These are phyloP conservation scores for Ophioninae sp. DNA, from an alignment of 2,888 invertebrate genomes.

Conservation along the genomic window DNA sequence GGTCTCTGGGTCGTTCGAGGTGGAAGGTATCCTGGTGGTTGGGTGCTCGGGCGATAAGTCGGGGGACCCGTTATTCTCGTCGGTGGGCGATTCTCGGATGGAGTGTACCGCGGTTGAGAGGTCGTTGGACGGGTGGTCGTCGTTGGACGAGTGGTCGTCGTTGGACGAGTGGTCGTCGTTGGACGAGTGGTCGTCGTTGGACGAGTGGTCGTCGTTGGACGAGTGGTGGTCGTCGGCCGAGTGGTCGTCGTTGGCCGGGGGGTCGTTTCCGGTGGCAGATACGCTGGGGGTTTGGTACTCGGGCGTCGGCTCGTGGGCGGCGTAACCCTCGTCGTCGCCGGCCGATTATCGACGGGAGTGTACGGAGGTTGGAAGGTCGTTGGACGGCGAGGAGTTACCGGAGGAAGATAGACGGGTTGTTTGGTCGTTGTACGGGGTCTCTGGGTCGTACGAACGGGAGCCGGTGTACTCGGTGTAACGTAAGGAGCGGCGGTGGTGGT, in stretches of 20 bases:
- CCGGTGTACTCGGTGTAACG: background rate
- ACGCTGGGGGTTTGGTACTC: constrained; percentile 28
- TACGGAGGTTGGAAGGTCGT: constrained; percentile 54
- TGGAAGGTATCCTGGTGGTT: constrained; percentile 7
- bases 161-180: constrained; percentile 8
- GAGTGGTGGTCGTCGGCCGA: constrained; percentile 13
- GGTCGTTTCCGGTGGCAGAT: background rate
- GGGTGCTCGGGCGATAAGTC: constrained; percentile 28
- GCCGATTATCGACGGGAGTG: constrained; percentile 22
- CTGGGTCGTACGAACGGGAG: constrained; percentile 34
- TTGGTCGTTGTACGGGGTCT: constrained; percentile 37
- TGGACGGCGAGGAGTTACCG: constrained; percentile 2
- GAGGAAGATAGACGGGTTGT: constrained; percentile 3
- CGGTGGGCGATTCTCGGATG: background rate
- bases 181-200: constrained; percentile 1
- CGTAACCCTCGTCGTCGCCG: background rate
- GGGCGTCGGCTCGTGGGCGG: constrained; percentile 26
- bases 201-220: background rate
- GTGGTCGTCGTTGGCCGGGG: constrained; percentile 25
- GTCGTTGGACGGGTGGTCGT: constrained; percentile 33
- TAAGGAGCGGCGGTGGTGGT: constrained; percentile 25
- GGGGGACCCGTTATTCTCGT: background rate
- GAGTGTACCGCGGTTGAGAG: background rate
- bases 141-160: constrained; percentile 54
- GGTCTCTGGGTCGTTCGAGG: constrained; percentile 12